Base-by-base conservation (phyloP, 30 jellyfish, hydroid and myxozoan species). In the Hydractinia echinata region DNA sequence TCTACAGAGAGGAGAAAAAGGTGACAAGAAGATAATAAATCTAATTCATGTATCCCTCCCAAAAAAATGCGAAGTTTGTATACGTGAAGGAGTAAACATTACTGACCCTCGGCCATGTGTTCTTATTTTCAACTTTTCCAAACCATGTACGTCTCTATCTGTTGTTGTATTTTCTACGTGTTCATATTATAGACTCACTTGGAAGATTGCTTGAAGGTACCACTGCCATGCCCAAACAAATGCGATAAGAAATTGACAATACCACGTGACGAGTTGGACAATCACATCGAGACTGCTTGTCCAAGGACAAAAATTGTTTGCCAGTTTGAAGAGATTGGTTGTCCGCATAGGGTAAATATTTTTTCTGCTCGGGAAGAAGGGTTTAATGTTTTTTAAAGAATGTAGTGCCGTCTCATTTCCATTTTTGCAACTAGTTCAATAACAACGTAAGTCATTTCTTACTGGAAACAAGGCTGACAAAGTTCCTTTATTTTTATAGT, bases 251-350 rank as follows among this genome's bases (percentile, higher is more conserved):
- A 92, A 64, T 68, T 92, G 84, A 76, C 95, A 5, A 83, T 92
- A 60, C 89, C 98, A 5, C 81, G 96, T 15, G 96, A 92, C 49
- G 90, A 79, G 94, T 86, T 93, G 67, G 99, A 93, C 79, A 85
- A 84, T 6, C 99, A 93, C 81, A 87, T 93, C 72, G 99, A 93
- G 62, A 89, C 81, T 60, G 96, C 87, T 51, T 93, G 99, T 72
- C 99, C 99, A 64, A 66, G 99, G 62, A 93, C 99, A 58, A 93
- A 87, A 77, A 83, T 93, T 60, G 85, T 93, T 88, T 93, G 99
- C 56, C 99, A 93, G 56, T 93, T 88, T 77, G 99, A 93, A 52
- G 96, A 87, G 48, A 84, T 93, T 70, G 99, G 99, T 7, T 93
- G 99, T 51, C 74, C 96, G 4, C 95, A 87, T 77, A 81, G 99